A percentile compares a stretch with the other conserved stretches of the same genome.
Conservation (phyloP, 2,113 vertebrate species). For the Pimephales promelas region DNA sequence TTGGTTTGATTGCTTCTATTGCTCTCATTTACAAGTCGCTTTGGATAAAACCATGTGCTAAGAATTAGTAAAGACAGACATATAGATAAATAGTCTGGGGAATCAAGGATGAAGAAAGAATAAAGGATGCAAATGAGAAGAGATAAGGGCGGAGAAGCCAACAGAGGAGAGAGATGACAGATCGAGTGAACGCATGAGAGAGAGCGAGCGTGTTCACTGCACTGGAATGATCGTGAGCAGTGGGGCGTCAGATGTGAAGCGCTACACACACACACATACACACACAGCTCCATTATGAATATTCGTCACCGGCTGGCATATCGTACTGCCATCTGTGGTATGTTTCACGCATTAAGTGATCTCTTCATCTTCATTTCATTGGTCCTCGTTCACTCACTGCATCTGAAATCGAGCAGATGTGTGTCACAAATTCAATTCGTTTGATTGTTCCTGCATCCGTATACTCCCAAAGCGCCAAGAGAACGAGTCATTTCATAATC, state of each 20-base stretch:
- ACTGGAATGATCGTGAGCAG: conserved; percentile 17
- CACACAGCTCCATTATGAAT: neutral
- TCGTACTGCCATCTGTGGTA: neutral
- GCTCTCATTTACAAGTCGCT: too few relatives aligned
- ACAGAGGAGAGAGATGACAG: neutral
- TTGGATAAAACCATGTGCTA: too few relatives aligned
- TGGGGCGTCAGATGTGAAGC: neutral
- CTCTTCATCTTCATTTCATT: too few relatives aligned
- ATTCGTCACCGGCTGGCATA: neutral
- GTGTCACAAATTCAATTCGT: neutral
- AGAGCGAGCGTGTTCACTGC: neutral
- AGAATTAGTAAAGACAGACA: too few relatives aligned
- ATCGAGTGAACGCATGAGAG: neutral
- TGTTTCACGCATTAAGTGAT: neutral
- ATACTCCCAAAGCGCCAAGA: neutral
- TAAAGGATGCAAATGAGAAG: neutral
- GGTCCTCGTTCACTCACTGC: neutral
- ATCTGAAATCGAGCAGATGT: neutral
- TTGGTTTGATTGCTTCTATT: too few relatives aligned
- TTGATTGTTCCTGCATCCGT: neutral
- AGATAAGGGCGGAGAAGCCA: neutral
- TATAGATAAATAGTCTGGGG: too few relatives aligned
- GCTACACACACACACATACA: neutral
- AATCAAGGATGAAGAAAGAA: too few relatives aligned
- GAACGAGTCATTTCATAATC: neutral